Percentiles rank a stretch among this genome's conserved stretches.
Evolutionary conservation across 2,113 vertebrate genomes (phyloP).

Genomic region (Triplophysa dalaica): DNA sequence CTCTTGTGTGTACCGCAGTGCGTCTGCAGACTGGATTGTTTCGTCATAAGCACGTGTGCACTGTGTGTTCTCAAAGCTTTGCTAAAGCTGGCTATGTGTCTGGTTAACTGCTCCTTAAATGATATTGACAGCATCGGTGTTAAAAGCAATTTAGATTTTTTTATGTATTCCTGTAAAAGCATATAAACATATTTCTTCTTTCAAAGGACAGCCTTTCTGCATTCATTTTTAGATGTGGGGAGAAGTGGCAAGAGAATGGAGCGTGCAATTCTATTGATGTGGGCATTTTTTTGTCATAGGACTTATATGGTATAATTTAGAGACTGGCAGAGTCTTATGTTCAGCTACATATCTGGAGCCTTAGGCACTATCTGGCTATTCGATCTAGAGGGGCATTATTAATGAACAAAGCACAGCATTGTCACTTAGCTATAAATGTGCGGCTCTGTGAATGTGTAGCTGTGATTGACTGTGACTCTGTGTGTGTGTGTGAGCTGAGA

Average conservation of each 20-base stretch:
- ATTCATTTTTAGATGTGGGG: not conserved
- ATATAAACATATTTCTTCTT: no score
- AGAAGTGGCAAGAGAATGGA: not conserved
- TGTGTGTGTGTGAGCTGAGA: constrained; percentile 64
- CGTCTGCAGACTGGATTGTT: not conserved
- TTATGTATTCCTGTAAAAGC: no score
- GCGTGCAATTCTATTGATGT: not conserved
- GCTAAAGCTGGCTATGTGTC: no score
- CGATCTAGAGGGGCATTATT: constrained; percentile 49
- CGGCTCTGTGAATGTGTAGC: constrained; percentile 62
- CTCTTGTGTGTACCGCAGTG: constrained; percentile 3
- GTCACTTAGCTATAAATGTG: constrained; percentile 72
- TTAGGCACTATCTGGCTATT: constrained; percentile 56
- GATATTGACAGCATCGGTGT: no score
- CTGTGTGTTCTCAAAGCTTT: no score
- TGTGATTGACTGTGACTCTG: constrained; percentile 57
- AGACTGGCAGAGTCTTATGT: constrained; percentile 24
- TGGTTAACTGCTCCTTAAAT: no score
- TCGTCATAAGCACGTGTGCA: not conserved
- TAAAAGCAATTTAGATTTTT: no score
- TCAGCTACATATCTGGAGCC: constrained; percentile 47
- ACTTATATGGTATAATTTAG: not conserved
- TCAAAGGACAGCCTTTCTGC: no score
- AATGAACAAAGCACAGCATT: constrained; percentile 71
- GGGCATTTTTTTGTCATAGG: not conserved